Percentiles rank a stretch among this genome's conserved stretches.
Evolutionary conservation across 1,140 invertebrate genomes (phyloP).

Genomic region (Panulirus ornatus): DNA sequence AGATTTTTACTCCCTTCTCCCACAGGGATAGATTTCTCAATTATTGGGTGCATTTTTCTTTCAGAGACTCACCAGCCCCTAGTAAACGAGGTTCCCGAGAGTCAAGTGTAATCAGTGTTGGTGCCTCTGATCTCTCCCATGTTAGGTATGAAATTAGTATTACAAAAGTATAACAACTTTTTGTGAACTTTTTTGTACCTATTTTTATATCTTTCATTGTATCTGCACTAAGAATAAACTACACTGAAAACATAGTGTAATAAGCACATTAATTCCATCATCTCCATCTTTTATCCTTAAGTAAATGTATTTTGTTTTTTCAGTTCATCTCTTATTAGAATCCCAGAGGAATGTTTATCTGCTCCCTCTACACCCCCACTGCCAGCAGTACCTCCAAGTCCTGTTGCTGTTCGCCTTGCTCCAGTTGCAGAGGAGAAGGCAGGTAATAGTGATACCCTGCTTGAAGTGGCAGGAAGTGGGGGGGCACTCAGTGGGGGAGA

Average conservation of each 20-base stretch:
- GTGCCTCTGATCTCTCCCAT: constrained; percentile 38
- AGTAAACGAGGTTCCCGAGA: constrained; percentile 58
- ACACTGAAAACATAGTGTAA: no score
- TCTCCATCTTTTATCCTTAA: background rate
- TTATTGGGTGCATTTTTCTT: no score
- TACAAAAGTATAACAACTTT: no score
- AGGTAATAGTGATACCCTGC: constrained; percentile 18
- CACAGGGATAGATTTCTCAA: no score
- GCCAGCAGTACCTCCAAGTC: constrained; percentile 19
- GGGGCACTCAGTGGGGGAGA: constrained; percentile 14
- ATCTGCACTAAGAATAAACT: no score
- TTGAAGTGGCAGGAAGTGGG: constrained; percentile 39
- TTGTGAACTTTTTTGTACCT: no score
- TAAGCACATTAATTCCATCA: no score
- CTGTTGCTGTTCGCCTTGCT: background rate
- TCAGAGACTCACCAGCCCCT: constrained; percentile 48
- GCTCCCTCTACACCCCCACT: constrained; percentile 9
- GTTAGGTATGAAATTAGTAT: constrained; percentile 23
- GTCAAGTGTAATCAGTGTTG: constrained; percentile 61
- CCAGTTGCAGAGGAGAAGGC: constrained; percentile 46
- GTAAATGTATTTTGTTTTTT: background rate
- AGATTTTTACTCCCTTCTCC: no score
- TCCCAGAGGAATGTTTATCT: constrained; percentile 35
- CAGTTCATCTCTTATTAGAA: constrained; percentile 40
- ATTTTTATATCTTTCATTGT: no score